Evolutionary conservation across 2,888 invertebrate genomes (phyloP), one percentile per base, ranked within the genome.

Genomic region (Helobdella robusta): DNA sequence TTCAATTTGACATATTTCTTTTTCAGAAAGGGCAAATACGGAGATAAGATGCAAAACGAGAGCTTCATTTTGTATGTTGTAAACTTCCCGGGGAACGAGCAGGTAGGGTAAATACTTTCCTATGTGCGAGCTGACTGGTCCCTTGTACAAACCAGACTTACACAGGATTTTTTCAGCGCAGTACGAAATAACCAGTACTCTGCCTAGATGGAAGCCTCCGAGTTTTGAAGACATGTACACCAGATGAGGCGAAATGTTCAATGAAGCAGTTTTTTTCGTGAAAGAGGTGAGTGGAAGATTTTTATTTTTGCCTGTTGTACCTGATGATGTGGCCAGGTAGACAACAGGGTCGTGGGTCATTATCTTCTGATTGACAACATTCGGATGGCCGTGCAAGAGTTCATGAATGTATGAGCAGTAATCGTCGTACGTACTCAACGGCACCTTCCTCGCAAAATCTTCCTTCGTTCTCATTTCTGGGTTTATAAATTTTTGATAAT

Each of bases 291-390:
- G 25, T 0, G 71, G 71, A 18, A 71, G 59, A 15, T 65, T 40
- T 44, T 72, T 72, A 64, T 66, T 69, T 32, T 64, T 64, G 2
- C 73, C 73, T 0, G 72, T 73, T 11, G 73, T 73, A 3, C 73
- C 73, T 3, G 70, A 70, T 2, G 68, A 68, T n/a, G 64, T 52
- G 18, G 72, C 69, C 28, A 73, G 60, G 64, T 59, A 73, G 5
- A 68, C 64, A 3, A 70, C 68, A 0, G 46, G 58, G n/a, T 69
- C 69, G 15, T 32, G 54, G 20, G 67, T 69, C 54, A 73, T 48
- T 25, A 30, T 18, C 18, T 50, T 48, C 15, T 48, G 18, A 1
- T 15, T n/a, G n/a, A 32, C n/a, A 32, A 25, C 11, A 20, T 15
- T 44, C 20, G 2, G 8, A 48, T 34, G 8, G n/a, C 44, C 25